Base-by-base conservation (phyloP, 2,113 vertebrate genomes). In the Cromileptes altivelis region DNA sequence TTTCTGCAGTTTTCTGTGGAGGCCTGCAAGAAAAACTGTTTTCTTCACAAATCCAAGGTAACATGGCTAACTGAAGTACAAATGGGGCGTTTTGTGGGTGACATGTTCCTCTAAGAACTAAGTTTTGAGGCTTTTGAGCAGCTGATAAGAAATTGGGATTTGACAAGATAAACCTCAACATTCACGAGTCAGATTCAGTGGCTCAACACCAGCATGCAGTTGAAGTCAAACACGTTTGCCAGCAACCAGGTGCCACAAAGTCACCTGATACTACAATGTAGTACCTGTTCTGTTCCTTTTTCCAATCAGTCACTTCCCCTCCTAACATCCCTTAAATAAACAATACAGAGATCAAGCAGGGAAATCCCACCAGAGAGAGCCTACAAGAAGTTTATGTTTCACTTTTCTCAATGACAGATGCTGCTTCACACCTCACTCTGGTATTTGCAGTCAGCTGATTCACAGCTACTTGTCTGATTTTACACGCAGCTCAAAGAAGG, bases 371-470 rank as follows among this genome's bases (percentile, higher is more conserved):
- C 49, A 69, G 21, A 56, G 17, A 45, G n/a, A n/a, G 18, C 1
- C 40, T 27, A 58, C 0, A 15, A 42, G 52, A 72, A 23, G 33
- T 79, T 56, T 50, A 50, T 1, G 9, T 52, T n/a, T 57, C 2
- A 0, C 18, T 58, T 45, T 57, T 37, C 13, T 69, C 61, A 60
- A 77, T 65, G 57, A 83, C 80, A 30, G 58, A 37, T 60, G 69
- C 45, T 4, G 33, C 80, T 15, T 93, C 87, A 80, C 92, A 89
- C 92, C 74, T 70, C 33, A 52, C 49, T 8, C 82, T 52, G 74
- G 85, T 85, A 92, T 94, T 91, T 89, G 64, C 37, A 82, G 91
- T 90, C 91, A 93, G 47, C 83, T 88, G 91, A 89, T 81, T 94
- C 86, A 75, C 92, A 86, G 78, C 62, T 21, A 33, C 75, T 70